These are phyloP conservation scores for Serripes groenlandicus DNA, from an alignment of 2,888 invertebrate genomes.

Conservation along the genomic window DNA sequence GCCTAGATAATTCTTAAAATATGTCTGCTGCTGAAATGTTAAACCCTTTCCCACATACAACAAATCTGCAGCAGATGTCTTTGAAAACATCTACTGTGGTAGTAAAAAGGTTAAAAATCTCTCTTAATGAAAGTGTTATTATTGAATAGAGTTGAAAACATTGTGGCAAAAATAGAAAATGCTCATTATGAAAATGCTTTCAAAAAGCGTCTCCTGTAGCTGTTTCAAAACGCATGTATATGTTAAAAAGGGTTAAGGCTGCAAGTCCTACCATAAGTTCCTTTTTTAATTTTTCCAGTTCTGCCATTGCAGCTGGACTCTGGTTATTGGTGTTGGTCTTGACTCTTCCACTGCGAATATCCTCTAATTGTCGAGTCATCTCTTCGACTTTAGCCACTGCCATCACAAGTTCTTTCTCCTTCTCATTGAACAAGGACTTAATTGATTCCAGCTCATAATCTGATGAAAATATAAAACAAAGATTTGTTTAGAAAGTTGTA, in stretches of 20 bases:
- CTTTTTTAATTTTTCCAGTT: constrained; percentile 96
- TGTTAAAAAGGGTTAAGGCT: background rate
- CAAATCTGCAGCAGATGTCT: too few relatives aligned
- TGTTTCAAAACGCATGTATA: background rate
- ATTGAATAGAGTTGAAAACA: background rate
- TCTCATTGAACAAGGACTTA: constrained; percentile 97
- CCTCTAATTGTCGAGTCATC: constrained; percentile 97
- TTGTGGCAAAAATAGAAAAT: background rate
- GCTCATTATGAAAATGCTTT: background rate
- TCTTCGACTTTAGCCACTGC: constrained; percentile 99
- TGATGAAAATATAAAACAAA: too few relatives aligned
- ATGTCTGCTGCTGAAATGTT: too few relatives aligned
- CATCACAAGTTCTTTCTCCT: constrained; percentile 97
- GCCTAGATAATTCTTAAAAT: too few relatives aligned
- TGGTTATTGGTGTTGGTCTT: constrained; percentile 78
- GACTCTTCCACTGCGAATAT: constrained; percentile 89
- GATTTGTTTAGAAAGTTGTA: too few relatives aligned
- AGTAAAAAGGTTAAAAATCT: too few relatives aligned
- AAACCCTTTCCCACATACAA: too few relatives aligned
- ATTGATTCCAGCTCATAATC: constrained; percentile 97
- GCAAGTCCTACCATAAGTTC: constrained; percentile 92
- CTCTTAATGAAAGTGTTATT: too few relatives aligned
- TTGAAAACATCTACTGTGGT: too few relatives aligned
- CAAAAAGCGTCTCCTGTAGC: background rate
- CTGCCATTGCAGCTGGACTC: constrained; percentile 88